Evolutionary conservation across 1,140 invertebrate genomes (phyloP).

Genomic region (Sweltsa coloradensis): DNA sequence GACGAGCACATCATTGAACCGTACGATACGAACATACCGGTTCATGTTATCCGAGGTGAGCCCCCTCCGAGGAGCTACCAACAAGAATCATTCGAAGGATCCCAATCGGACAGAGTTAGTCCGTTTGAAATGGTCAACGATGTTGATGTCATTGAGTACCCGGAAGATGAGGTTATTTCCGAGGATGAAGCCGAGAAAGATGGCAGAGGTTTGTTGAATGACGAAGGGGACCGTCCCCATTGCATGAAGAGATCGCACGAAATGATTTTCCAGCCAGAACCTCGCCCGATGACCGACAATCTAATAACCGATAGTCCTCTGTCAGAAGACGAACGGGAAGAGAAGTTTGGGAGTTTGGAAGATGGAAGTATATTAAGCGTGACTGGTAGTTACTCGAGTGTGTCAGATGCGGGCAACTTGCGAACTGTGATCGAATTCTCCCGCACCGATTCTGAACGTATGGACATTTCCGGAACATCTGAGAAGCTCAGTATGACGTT

Average conservation of each 20-base stretch:
- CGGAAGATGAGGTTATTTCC: constrained; percentile 21
- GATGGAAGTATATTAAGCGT: constrained; percentile 40
- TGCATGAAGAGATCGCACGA: constrained; percentile 76
- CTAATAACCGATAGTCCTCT: constrained; percentile 18
- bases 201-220: constrained; percentile 6
- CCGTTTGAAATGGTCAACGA: constrained; percentile 32
- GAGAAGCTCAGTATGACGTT: constrained; percentile 34
- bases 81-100: constrained; percentile 8
- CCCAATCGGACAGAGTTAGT: constrained; percentile 18
- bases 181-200: constrained; percentile 17
- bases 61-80: constrained; percentile 10
- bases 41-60: constrained; percentile 27
- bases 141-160: constrained; percentile 26
- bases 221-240: constrained; percentile 15
- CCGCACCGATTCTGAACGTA: constrained; percentile 28
- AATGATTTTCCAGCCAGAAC: constrained; percentile 74
- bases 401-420: constrained; percentile 34
- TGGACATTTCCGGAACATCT: constrained; percentile 35
- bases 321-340: constrained; percentile 22
- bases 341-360: constrained; percentile 39
- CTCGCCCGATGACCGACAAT: constrained; percentile 30
- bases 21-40: constrained; percentile 37
- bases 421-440: constrained; percentile 39
- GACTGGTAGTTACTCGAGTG: constrained; percentile 32
- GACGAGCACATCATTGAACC: constrained; percentile 36